phyloP scores from a whole-genome alignment of 1,140 invertebrate species.

The Drosophila eugracilis region DNA sequence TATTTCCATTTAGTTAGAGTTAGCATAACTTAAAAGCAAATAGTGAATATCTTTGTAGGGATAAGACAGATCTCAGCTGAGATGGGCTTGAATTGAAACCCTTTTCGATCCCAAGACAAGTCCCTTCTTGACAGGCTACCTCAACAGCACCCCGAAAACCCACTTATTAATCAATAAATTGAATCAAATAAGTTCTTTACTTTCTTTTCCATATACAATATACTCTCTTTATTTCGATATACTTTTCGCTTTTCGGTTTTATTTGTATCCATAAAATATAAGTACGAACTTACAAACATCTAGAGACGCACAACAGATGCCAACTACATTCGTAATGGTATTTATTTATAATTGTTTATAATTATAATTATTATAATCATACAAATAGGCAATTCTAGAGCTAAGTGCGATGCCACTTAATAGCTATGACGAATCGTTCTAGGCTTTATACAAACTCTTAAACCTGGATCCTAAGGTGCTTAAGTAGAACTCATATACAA shows the following conservation, averaged over 20 bases:
- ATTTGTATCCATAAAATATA: conserved; percentile 72
- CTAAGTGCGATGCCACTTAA: conserved; percentile 51
- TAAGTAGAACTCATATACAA: conserved; percentile 65
- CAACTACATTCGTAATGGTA: conserved; percentile 63
- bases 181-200: conserved; percentile 7
- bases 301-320: conserved; percentile 73
- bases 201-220: conserved; percentile 58
- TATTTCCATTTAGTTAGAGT: too few species aligned
- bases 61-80: too few species aligned
- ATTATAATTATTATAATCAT: conserved; percentile 43
- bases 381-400: conserved; percentile 34
- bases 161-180: too few species aligned
- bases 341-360: too few species aligned
- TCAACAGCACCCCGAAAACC: too few species aligned
- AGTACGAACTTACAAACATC: conserved; percentile 68
- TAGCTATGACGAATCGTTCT: conserved; percentile 73
- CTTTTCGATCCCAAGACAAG: too few species aligned
- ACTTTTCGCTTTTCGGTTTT: conserved; percentile 45
- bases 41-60: too few species aligned
- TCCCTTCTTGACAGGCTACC: too few species aligned
- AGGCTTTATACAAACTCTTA: conserved; percentile 73
- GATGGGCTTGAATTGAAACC: too few species aligned
- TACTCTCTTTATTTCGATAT: conserved; percentile 50
- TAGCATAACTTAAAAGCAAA: too few species aligned
- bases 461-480: conserved; percentile 44